These are phyloP conservation scores for Aleiodes sp. DNA, from an alignment of 1,140 invertebrate genomes.

Conservation along the genomic window DNA sequence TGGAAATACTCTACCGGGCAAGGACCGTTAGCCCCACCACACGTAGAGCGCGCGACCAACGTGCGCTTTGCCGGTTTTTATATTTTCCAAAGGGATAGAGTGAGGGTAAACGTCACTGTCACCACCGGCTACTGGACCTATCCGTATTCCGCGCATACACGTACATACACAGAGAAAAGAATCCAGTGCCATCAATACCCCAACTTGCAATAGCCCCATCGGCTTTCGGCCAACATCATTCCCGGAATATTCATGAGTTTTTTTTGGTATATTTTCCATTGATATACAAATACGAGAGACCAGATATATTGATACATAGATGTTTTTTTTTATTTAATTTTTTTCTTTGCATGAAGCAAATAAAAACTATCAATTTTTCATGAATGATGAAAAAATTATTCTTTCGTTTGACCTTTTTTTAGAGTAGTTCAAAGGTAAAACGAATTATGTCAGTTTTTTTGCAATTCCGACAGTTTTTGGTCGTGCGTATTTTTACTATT, in stretches of 20 bases:
- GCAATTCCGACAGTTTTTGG: too few relatives aligned
- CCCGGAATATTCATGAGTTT: constrained; percentile 9
- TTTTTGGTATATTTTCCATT: constrained; percentile 7
- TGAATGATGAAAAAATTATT: too few relatives aligned
- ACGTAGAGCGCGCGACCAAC: constrained; percentile 8
- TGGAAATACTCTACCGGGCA: background rate
- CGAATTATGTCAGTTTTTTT: too few relatives aligned
- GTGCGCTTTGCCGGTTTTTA: constrained; percentile 5
- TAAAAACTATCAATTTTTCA: too few relatives aligned
- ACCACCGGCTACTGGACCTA: background rate
- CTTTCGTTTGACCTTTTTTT: too few relatives aligned
- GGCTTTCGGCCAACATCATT: constrained; percentile 6
- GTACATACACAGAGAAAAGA: too few relatives aligned
- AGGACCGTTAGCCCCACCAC: constrained; percentile 5
- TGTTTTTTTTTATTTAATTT: too few relatives aligned
- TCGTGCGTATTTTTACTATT: too few relatives aligned
- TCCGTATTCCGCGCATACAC: too few relatives aligned
- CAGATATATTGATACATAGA: too few relatives aligned
- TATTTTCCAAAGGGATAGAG: background rate
- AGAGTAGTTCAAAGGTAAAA: too few relatives aligned
- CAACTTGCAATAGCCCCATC: background rate
- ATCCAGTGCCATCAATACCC: background rate
- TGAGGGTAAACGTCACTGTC: constrained; percentile 11
- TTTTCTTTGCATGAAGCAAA: too few relatives aligned
- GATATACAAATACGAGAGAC: constrained; percentile 25